Evolutionary conservation across 1,140 invertebrate genomes (phyloP).

Genomic region (Drosophila pallidifrons): DNA sequence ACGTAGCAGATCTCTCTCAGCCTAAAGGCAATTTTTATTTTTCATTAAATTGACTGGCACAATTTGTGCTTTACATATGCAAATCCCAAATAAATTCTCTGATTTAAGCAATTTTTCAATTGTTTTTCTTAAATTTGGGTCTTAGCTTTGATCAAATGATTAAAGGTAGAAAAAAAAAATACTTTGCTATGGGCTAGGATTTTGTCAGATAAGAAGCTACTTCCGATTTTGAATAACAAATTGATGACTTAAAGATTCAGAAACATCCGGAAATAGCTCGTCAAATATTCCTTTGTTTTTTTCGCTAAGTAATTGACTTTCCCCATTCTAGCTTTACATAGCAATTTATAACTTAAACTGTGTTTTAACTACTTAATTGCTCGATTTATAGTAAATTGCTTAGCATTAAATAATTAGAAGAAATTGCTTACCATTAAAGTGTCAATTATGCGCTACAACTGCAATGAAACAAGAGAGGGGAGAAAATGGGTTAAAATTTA

Average conservation of each 20-base stretch:
- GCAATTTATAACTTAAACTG: background rate
- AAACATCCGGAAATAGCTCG: too few relatives aligned
- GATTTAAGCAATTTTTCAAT: too few relatives aligned
- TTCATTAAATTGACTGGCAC: slow-evolving; percentile 68
- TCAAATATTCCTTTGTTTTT: too few relatives aligned
- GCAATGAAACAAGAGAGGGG: slow-evolving; percentile 6
- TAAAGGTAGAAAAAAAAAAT: too few relatives aligned
- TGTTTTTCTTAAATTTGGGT: too few relatives aligned
- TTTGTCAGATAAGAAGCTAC: too few relatives aligned
- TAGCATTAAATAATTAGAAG: background rate
- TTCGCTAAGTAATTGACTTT: too few relatives aligned
- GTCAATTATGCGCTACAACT: background rate
- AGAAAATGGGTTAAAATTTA: background rate
- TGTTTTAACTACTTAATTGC: background rate
- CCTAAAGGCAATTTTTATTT: slow-evolving; percentile 53
- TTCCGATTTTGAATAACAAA: too few relatives aligned
- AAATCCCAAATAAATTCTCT: background rate
- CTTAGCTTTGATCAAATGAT: too few relatives aligned
- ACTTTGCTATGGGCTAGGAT: too few relatives aligned
- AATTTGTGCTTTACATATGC: slow-evolving; percentile 4
- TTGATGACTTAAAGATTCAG: too few relatives aligned
- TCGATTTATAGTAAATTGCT: background rate
- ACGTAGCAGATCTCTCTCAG: background rate
- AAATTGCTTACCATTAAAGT: slow-evolving; percentile 8
- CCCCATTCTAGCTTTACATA: too few relatives aligned